A percentile compares a stretch with the other conserved stretches of the same genome.
Conservation (phyloP, 1,140 invertebrate genomes). For the Papilio aristodemus region DNA sequence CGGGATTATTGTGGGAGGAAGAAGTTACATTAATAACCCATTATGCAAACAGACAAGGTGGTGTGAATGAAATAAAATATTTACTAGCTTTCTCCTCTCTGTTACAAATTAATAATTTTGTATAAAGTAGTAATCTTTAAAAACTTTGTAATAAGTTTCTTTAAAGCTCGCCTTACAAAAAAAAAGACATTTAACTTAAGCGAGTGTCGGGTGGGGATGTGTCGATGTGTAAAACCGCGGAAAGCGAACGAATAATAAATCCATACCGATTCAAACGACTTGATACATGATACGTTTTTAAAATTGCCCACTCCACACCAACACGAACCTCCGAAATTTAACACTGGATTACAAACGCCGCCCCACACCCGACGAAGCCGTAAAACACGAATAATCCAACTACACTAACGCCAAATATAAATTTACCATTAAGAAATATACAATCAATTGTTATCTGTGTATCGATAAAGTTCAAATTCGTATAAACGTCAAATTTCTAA, state of each 20-base stretch:
- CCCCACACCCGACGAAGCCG: constrained; percentile 37
- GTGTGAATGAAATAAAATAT: no score
- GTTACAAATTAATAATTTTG: no score
- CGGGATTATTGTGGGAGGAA: no score
- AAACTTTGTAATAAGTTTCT: no score
- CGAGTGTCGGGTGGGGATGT: constrained; percentile 7
- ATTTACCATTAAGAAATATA: not conserved
- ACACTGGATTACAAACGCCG: constrained; percentile 41
- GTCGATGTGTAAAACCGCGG: constrained; percentile 31
- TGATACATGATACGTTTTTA: constrained; percentile 31
- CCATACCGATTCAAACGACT: constrained; percentile 22
- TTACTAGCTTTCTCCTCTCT: no score
- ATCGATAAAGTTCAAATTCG: not conserved
- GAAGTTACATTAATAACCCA: no score
- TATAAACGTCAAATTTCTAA: not conserved
- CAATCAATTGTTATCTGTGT: not conserved
- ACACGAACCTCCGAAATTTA: constrained; percentile 36
- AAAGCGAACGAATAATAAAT: constrained; percentile 29
- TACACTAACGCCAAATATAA: constrained; percentile 24
- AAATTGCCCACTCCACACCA: constrained; percentile 30
- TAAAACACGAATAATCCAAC: constrained; percentile 39
- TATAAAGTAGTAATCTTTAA: no score
- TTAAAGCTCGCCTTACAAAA: not conserved
- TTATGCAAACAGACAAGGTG: no score
- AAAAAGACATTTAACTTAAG: constrained; percentile 1